Base-by-base conservation (phyloP, 2,113 vertebrate species). In the Sardina pilchardus region DNA sequence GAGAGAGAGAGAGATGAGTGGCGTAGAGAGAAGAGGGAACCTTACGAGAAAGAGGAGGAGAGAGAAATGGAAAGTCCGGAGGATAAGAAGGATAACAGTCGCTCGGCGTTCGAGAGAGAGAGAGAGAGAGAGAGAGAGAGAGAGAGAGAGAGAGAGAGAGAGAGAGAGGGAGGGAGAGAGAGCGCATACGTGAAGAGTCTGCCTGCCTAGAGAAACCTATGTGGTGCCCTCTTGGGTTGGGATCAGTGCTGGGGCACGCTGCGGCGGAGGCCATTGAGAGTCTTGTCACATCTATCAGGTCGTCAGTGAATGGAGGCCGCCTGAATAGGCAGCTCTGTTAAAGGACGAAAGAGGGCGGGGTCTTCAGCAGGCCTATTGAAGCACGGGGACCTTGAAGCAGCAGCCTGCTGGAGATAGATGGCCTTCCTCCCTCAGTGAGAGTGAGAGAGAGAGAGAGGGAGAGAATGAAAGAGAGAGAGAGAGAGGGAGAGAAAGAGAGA, bases 281-380 rank as follows among this genome's bases (percentile, higher is more conserved):
- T 93, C 92, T 67, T 87, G 92, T 94, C 94, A 94, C 94, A 94
- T 94, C 93, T 82, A 59, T 93, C 92, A 93, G 85, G 44, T 39
- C 59, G 24, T 67, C 21, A 36, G 39, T 89, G 86, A 88, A 86
- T 89, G 85, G 82, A 88, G 90, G 89, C 82, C 43, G 88, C 88
- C 67, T 95, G 90, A 94, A 94, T 92, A 92, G 92, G 1, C 0
- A 86, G 88, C 89, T 94, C 87, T 90, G 88, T 93, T 90, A 91
- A 90, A 91, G 90, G 91, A 91, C 90, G 87, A 90, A 92, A 83
- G 89, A 85, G 89, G 85, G 85, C 45, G 67, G 88, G 88, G 88
- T 81, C 84, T 53, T 14, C 53, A 43, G 63, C 82, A 84, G 86
- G 87, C 91, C 90, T 90, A 90, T 93, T 92, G 89, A 2, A 1